phyloP scores from a whole-genome alignment of 2,888 invertebrate species.

The Margaritifera margaritifera region DNA sequence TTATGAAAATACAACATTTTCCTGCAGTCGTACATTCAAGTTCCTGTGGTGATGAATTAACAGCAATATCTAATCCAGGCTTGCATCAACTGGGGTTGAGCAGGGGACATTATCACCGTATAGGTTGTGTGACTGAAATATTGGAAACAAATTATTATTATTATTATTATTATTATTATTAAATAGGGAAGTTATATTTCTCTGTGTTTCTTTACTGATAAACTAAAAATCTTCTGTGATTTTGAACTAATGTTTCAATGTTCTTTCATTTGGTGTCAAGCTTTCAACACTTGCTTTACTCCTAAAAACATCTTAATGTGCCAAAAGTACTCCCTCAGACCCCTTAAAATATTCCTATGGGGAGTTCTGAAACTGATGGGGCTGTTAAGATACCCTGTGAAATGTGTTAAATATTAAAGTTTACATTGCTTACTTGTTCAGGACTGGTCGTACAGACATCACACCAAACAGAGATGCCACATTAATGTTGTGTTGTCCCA shows the following conservation, averaged over 20 bases:
- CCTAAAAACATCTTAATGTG: no score
- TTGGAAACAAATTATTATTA: not conserved
- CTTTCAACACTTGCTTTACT: no score
- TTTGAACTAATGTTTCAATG: no score
- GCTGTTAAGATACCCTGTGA: no score
- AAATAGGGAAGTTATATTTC: not conserved
- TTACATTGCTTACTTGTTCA: slow-evolving; percentile 41
- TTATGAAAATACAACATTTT: no score
- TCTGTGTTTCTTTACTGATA: no score
- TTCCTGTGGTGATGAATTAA: not conserved
- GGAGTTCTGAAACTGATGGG: not conserved
- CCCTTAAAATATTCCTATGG: no score
- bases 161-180: no score
- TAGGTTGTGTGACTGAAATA: slow-evolving; percentile 27
- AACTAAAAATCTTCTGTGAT: no score
- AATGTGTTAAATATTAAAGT: not conserved
- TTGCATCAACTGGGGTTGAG: slow-evolving; percentile 19
- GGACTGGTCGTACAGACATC: slow-evolving; percentile 48
- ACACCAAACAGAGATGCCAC: slow-evolving; percentile 40
- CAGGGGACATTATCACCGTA: slow-evolving; percentile 25
- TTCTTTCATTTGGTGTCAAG: no score
- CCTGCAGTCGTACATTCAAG: not conserved
- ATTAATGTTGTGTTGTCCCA: slow-evolving; percentile 40
- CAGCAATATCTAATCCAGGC: slow-evolving; percentile 4
- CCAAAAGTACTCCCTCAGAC: no score